These are phyloP conservation scores for Seriola aureovittata DNA, from an alignment of 2,113 vertebrate species.

Conservation along the genomic window DNA sequence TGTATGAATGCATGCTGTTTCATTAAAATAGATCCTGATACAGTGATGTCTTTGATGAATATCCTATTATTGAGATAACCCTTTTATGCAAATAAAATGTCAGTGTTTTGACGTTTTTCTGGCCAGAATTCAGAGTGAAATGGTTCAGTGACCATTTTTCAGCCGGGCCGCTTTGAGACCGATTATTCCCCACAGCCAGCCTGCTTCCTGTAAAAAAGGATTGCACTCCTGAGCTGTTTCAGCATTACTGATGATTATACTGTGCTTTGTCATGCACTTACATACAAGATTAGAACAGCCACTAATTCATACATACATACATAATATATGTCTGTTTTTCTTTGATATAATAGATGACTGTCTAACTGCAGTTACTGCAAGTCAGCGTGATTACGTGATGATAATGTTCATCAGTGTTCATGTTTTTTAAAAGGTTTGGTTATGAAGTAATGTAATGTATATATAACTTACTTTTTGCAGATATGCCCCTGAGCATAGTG, in stretches of 20 bases:
- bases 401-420: not conserved
- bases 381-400: not conserved
- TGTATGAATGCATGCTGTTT: constrained; percentile 65
- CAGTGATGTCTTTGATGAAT: constrained; percentile 71
- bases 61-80: constrained; percentile 55
- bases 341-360: constrained; percentile 28
- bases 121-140: constrained; percentile 58
- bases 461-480: constrained; percentile 3
- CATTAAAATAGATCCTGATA: constrained; percentile 58
- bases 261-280: constrained; percentile 37
- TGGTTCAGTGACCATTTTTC: constrained; percentile 52
- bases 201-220: not conserved
- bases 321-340: constrained; percentile 20
- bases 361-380: constrained; percentile 14
- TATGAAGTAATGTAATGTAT: not conserved
- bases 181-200: constrained; percentile 46
- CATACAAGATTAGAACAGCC: constrained; percentile 25
- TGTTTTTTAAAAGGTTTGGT: not conserved
- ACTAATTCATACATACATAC: constrained; percentile 39
- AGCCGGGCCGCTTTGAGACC: constrained; percentile 49
- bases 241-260: constrained; percentile 49
- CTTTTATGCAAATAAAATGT: constrained; percentile 72
- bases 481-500: constrained; percentile 21
- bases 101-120: constrained; percentile 47
- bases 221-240: constrained; percentile 40